These are phyloP conservation scores for Hoplodrina ambigua DNA, from an alignment of 2,888 invertebrate genomes.

Conservation along the genomic window DNA sequence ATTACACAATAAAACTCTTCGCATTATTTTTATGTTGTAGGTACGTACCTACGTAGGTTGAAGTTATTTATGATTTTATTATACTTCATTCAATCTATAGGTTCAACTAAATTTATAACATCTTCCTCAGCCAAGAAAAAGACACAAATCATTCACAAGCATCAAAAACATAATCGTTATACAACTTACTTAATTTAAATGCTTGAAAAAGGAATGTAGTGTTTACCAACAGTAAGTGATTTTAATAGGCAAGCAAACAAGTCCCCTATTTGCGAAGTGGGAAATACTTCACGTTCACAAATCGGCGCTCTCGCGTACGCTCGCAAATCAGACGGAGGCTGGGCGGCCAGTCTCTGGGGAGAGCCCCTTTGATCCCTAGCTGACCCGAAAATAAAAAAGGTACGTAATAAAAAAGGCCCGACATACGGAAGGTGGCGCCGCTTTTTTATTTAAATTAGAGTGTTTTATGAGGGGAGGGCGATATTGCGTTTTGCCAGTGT, in stretches of 20 bases:
- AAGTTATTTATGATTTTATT: slow-evolving; percentile 18
- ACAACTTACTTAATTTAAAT: slow-evolving; percentile 6
- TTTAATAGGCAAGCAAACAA: slow-evolving; percentile 88
- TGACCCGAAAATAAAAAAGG: slow-evolving; percentile 91
- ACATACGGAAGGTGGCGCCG: slow-evolving; percentile 91
- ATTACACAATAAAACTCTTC: slow-evolving; percentile 48
- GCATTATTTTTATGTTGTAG: slow-evolving; percentile 17
- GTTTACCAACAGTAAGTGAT: slow-evolving; percentile 76
- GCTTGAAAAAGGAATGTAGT: slow-evolving; percentile 10
- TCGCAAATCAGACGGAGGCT: slow-evolving; percentile 87
- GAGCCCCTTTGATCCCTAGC: slow-evolving; percentile 90
- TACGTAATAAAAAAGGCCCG: slow-evolving; percentile 90
- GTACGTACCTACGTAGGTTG: not conserved
- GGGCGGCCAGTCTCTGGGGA: slow-evolving; percentile 82
- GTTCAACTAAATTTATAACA: not conserved
- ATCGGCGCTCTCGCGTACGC: slow-evolving; percentile 87
- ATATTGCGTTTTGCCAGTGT: slow-evolving; percentile 89
- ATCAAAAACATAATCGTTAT: not conserved
- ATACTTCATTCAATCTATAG: slow-evolving; percentile 7
- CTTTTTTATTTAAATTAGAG: slow-evolving; percentile 91
- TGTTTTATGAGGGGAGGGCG: slow-evolving; percentile 90
- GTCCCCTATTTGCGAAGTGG: slow-evolving; percentile 86
- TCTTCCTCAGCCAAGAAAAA: not conserved
- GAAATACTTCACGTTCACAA: slow-evolving; percentile 85
- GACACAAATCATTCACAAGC: not conserved